phyloP scores from a whole-genome alignment of 2,797 vertebrate species.

The Bradypodion pumilum region DNA sequence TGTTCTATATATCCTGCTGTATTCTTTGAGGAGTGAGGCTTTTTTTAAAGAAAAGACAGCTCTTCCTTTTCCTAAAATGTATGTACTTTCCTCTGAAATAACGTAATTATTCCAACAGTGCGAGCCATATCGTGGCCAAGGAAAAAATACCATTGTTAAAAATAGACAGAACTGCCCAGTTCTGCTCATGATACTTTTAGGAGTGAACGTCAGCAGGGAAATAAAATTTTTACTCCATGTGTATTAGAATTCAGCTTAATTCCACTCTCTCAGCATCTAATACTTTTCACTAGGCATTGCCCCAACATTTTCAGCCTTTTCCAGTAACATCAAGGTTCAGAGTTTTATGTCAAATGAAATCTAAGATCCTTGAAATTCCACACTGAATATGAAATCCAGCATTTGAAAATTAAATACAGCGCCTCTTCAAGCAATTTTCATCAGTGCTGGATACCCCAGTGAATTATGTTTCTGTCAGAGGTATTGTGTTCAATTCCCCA shows the following conservation, averaged over 20 bases:
- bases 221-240: not conserved
- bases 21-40: not conserved
- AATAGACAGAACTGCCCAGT: not conserved
- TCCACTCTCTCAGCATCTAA: not conserved
- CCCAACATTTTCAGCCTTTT: not conserved
- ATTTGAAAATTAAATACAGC: not conserved
- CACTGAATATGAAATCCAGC: not conserved
- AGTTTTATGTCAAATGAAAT: not conserved
- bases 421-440: not conserved
- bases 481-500: too few relatives aligned
- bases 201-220: not conserved
- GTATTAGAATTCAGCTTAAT: too few relatives aligned
- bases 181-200: not conserved
- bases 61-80: not conserved
- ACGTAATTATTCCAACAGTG: not conserved
- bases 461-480: too few relatives aligned
- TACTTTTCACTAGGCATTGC: not conserved
- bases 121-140: not conserved
- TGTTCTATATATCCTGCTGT: not conserved
- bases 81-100: not conserved
- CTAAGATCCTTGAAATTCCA: not conserved
- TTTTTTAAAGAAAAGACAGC: not conserved
- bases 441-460: too few relatives aligned
- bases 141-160: not conserved
- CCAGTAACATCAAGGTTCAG: not conserved